Evolutionary conservation across 2,888 invertebrate genomes (phyloP), one percentile per base, ranked within the genome.

Genomic region (Allacma fusca): DNA sequence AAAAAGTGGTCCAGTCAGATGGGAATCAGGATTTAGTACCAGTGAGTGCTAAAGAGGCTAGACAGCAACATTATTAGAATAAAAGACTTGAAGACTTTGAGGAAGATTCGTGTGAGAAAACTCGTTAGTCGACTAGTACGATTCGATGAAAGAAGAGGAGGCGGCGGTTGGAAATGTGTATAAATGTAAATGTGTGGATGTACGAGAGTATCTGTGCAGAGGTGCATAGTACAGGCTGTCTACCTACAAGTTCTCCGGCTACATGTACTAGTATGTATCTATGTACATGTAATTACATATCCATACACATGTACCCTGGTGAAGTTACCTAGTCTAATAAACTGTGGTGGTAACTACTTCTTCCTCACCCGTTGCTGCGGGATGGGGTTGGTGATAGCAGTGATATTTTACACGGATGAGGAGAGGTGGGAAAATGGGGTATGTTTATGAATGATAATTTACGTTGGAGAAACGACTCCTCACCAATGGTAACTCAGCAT

Each of bases 401-500:
- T 70, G 70, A 70, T 70, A 72, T 62, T 72, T 72, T 72, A 72
- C 72, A 72, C 34, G 72, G 59, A 59, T 72, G 74, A 69, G 77
- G 73, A 76, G 78, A 80, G 81, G 79, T 79, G 78, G 81, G 79
- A 79, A 78, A 57, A 69, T 50, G 79, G 77, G 67, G 64, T 76
- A 76, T 50, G 78, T 78, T 80, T 80, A 80, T 81, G 78, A 81
- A 81, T 80, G 80, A 81, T 80, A 79, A 80, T 78, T 79, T 78
- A 72, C 59, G 24, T 70, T 57, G 68, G 80, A 78, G 72, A 78
- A 80, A 19, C 67, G 65, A 40, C 57, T 50, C 50, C 72, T 75
- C 68, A 64, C 79, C 79, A 79, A 79, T 79, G 40, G 62, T 19
- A 74, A 43, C 43, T 62, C 62, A 21, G n/a, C n/a, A 50, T 12